Conservation (phyloP, 2,797 vertebrate species). For the Pristis pectinata region DNA sequence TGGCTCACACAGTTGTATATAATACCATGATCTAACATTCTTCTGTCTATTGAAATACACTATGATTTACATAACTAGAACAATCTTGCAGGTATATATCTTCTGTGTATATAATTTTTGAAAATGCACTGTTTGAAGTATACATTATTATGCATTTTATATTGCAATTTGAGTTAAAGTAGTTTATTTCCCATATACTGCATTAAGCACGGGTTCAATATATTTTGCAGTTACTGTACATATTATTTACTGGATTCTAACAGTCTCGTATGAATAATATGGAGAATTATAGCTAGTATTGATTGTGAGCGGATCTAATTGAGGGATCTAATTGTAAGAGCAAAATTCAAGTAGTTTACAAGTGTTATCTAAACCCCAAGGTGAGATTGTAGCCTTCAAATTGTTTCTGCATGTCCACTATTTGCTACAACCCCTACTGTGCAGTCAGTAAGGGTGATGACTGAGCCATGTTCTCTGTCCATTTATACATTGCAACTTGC, state of each 20-base stretch:
- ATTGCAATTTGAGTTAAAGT: not conserved
- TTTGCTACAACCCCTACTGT: not conserved
- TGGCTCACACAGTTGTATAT: not conserved
- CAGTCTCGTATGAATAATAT: not conserved
- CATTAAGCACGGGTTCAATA: not conserved
- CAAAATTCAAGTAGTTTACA: conserved; percentile 13
- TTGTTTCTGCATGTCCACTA: not conserved
- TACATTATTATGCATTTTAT: not conserved
- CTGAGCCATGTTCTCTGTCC: not conserved
- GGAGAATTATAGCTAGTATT: not conserved
- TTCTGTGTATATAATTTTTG: not conserved
- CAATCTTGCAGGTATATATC: not conserved
- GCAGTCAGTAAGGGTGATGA: not conserved
- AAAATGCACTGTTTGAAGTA: not conserved
- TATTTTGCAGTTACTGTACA: not conserved
- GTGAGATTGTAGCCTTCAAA: not conserved
- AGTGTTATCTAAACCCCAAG: not conserved
- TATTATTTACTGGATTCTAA: conserved; percentile 1
- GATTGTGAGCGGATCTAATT: not conserved
- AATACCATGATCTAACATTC: not conserved
- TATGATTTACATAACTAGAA: not conserved
- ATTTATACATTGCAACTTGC: not conserved
- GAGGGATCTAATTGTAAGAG: not conserved
- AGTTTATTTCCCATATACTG: not conserved
- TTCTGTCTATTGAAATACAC: not conserved